These are phyloP conservation scores for Ctenopoma multispine DNA, from an alignment of 2,797 vertebrate species.

Conservation along the genomic window DNA sequence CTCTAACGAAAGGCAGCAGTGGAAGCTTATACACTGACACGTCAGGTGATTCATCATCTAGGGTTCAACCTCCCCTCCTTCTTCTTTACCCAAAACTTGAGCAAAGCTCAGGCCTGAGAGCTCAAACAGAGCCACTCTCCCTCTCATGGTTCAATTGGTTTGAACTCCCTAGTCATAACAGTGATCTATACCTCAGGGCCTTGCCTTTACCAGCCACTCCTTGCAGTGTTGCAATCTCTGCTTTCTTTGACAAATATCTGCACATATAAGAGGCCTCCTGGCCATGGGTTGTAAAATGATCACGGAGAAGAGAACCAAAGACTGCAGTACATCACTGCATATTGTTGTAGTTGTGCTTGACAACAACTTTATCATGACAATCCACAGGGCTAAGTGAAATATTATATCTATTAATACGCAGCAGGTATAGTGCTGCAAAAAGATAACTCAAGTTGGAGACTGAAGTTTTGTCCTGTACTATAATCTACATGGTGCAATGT, in stretches of 20 bases:
- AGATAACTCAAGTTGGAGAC: neutral
- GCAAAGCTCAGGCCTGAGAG: conserved; percentile 37
- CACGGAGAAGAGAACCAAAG: conserved; percentile 14
- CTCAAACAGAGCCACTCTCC: conserved; percentile 51
- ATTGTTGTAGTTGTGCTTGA: conserved; percentile 11
- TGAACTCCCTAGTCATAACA: conserved; percentile 69
- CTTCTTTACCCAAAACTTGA: conserved; percentile 44
- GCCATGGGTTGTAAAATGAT: conserved; percentile 19
- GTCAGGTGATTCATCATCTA: conserved; percentile 69
- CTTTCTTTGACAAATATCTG: conserved; percentile 39
- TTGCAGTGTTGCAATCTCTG: conserved; percentile 32
- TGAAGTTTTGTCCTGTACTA: neutral
- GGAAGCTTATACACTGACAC: conserved; percentile 58
- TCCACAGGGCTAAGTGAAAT: conserved; percentile 10
- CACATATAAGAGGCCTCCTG: conserved; percentile 25
- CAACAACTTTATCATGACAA: conserved; percentile 5
- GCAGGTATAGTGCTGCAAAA: conserved; percentile 8
- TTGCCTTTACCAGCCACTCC: conserved; percentile 26
- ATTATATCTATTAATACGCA: no score
- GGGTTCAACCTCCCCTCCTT: neutral
- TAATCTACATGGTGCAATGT: neutral
- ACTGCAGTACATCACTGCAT: conserved; percentile 19
- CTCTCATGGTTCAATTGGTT: conserved; percentile 62
- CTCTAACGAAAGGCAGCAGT: conserved; percentile 55
- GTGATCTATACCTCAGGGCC: conserved; percentile 57